Evolutionary conservation across 2,888 invertebrate species (phyloP).

Genomic region (Sturmia bella): DNA sequence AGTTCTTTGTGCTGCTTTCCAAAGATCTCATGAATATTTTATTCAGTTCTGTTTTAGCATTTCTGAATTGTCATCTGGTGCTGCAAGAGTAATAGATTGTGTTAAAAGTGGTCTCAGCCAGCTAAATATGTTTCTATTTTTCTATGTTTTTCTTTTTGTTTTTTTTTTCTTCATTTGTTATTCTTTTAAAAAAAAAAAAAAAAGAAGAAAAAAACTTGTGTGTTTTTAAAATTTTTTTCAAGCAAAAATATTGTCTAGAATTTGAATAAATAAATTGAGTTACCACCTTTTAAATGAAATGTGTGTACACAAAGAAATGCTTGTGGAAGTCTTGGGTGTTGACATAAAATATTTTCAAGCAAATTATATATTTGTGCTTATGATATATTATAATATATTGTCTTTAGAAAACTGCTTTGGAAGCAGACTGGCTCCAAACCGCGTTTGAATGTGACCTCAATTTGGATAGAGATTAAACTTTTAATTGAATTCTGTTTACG

Average conservation of each 20-base stretch:
- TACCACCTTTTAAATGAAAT: conserved; percentile 75
- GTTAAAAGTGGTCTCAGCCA: conserved; percentile 35
- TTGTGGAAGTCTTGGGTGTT: conserved; percentile 54
- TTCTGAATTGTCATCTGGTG: conserved; percentile 56
- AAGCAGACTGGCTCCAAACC: conserved; percentile 16
- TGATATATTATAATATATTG: conserved; percentile 17
- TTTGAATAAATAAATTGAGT: conserved; percentile 81
- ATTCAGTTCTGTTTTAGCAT: conserved; percentile 48
- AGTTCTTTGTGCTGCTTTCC: conserved; percentile 20
- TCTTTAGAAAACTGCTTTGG: background rate
- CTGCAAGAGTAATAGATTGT: conserved; percentile 43
- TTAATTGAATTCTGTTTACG: no score
- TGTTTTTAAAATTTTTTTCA: conserved; percentile 4
- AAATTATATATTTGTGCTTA: conserved; percentile 50
- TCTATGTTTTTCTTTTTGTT: conserved; percentile 11
- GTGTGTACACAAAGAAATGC: background rate
- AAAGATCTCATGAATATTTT: conserved; percentile 61
- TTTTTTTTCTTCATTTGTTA: conserved; percentile 1
- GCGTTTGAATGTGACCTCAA: conserved; percentile 42
- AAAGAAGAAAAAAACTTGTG: conserved; percentile 42
- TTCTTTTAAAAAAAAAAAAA: conserved; percentile 30
- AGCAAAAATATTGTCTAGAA: conserved; percentile 67
- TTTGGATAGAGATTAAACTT: conserved; percentile 1
- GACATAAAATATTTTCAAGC: conserved; percentile 48
- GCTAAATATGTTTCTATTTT: conserved; percentile 7